Base-by-base conservation (phyloP, 2,113 vertebrate species). In the Camelus dromedarius region DNA sequence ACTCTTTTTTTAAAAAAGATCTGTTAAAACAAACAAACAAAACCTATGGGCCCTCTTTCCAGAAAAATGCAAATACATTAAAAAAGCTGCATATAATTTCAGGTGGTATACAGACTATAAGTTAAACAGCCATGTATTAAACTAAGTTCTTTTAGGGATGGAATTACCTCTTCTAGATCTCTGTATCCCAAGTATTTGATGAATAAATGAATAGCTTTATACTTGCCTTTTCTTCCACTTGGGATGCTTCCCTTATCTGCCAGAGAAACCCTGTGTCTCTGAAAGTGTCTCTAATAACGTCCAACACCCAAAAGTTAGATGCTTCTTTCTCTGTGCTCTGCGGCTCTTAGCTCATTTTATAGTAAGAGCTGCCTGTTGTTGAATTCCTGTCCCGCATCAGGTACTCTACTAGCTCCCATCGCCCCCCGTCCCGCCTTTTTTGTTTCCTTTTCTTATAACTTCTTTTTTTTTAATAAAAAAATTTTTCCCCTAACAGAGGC, bases 121-220 rank as follows among this genome's bases (percentile, higher is more conserved):
- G 7, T 79, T 84, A 42, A 92, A 70, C 15, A 62, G 77, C 56
- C 15, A 1, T 42, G 19, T 79, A n/a, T 73, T 90, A 69, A 89
- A 72, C 20, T 56, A n/a, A 80, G 8, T 46, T 50, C 38, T 72
- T 79, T 70, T 22, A 77, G 30, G 22, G 26, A 24, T 50, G 42
- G 52, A 72, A 76, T 72, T 84, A 16, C 70, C 38, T 82, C 35
- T 81, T 76, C n/a, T 42, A 42, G 6, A 24, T 66, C 70, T 91
- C 82, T 84, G 10, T 66, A 15, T 66, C 15, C 14, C 18, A 76
- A 76, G 22, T 46, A 48, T 94, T 92, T 72, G 18, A 67, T 73
- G 56, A 79, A 28, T 93, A 87, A 81, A 66, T 80, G 64, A 69
- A 56, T 87, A 81, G 54, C 38, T 84, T 73, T 80, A 32, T 89